A percentile compares a stretch with the other conserved stretches of the same genome.
phyloP scores from a whole-genome alignment of 2,797 vertebrate genomes.

The Xerus rutilus region DNA sequence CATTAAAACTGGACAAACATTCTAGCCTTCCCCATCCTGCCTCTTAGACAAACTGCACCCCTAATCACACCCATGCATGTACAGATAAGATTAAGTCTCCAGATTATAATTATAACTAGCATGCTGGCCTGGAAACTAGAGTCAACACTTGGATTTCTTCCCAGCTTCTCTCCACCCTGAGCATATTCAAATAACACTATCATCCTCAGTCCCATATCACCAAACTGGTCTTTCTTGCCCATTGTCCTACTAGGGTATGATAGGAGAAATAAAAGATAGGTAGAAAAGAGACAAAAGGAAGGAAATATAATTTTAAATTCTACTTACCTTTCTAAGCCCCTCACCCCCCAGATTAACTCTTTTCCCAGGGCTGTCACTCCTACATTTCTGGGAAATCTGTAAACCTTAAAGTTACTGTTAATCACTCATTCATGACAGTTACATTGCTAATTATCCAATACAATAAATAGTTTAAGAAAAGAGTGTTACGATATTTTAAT shows the following conservation, averaged over 20 bases:
- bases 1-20: not conserved
- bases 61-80: not conserved
- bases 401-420: not conserved
- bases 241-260: not conserved
- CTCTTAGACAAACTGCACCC: not conserved
- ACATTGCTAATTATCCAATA: not conserved
- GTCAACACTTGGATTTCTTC: not conserved
- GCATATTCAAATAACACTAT: not conserved
- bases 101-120: not conserved
- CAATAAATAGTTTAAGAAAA: not conserved
- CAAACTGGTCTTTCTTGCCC: not conserved
- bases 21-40: not conserved
- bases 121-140: not conserved
- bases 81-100: not conserved
- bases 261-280: not conserved
- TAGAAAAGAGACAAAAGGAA: not conserved
- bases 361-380: not conserved
- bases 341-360: not conserved
- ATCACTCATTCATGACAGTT: not conserved
- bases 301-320: not conserved
- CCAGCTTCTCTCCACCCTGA: not conserved
- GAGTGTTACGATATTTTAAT: not conserved
- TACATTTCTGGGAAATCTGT: not conserved
- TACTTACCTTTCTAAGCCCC: not conserved
- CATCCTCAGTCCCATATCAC: not conserved